phyloP scores from a whole-genome alignment of 37 sponge, comb jelly and placozoan genomes.

The Tethya wilhelma region DNA sequence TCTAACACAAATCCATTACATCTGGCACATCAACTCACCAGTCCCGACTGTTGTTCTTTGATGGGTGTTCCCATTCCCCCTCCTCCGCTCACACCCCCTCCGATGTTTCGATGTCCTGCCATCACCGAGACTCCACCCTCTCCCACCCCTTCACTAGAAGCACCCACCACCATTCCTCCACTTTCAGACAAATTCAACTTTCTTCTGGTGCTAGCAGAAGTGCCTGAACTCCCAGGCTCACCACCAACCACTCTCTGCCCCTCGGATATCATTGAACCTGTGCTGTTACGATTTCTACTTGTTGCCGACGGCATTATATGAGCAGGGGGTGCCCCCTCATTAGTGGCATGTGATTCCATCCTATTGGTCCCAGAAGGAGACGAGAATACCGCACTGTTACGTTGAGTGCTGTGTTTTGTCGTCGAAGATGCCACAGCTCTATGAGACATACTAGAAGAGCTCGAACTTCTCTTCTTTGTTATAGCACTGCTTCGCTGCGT shows the following conservation, averaged over 20 bases:
- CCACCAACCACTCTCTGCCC: background rate
- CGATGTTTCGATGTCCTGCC: too few relatives aligned
- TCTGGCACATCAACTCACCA: constrained; percentile 9
- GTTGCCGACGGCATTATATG: background rate
- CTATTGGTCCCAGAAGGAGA: background rate
- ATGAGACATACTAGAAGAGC: too few relatives aligned
- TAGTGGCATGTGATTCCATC: background rate
- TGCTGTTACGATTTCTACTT: too few relatives aligned
- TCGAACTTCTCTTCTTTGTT: too few relatives aligned
- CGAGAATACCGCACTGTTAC: background rate
- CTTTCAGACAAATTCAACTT: constrained; percentile 6
- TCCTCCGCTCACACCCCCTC: background rate
- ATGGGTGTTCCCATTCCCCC: background rate
- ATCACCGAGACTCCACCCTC: constrained; percentile 5
- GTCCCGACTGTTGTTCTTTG: constrained; percentile 4
- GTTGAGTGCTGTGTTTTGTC: too few relatives aligned
- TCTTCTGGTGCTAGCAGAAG: too few relatives aligned
- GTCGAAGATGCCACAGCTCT: too few relatives aligned
- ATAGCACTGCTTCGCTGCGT: constrained; percentile 38
- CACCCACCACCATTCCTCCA: constrained; percentile 18
- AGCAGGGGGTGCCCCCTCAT: background rate
- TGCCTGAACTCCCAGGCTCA: too few relatives aligned
- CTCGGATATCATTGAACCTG: background rate
- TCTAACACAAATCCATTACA: background rate
- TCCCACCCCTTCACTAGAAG: background rate